A percentile compares a stretch with the other conserved stretches of the same genome.
phyloP scores from a whole-genome alignment of 2,888 invertebrate genomes.

The Cheiracanthium punctorium region DNA sequence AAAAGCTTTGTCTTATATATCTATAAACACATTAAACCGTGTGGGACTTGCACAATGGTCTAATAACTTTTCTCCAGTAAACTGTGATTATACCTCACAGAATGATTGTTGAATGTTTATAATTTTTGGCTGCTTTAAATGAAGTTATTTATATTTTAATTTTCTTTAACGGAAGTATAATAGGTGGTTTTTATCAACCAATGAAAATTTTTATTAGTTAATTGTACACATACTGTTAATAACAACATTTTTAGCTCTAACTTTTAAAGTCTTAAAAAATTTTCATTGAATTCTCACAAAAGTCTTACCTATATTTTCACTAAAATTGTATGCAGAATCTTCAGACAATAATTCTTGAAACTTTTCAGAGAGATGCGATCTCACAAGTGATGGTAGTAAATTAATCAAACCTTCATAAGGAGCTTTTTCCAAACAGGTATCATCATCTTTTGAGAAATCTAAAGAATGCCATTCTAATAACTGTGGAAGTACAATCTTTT shows the following conservation, averaged over 20 bases:
- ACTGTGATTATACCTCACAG: too few species aligned
- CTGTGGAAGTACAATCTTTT: slow-evolving; percentile 46
- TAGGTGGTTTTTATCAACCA: neutral
- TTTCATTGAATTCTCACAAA: neutral
- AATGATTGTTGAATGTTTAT: too few species aligned
- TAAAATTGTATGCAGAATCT: slow-evolving; percentile 22
- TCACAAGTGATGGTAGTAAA: slow-evolving; percentile 25
- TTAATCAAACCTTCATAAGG: slow-evolving; percentile 48
- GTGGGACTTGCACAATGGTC: too few species aligned
- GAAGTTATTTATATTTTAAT: too few species aligned
- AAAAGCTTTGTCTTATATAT: too few species aligned
- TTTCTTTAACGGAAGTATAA: too few species aligned
- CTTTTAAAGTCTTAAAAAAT: neutral
- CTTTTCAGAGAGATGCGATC: slow-evolving; percentile 12
- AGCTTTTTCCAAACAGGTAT: slow-evolving; percentile 38
- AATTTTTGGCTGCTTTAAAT: too few species aligned
- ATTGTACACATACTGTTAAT: neutral
- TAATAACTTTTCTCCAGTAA: too few species aligned
- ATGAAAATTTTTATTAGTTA: neutral
- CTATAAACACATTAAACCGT: too few species aligned
- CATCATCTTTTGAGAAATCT: slow-evolving; percentile 54
- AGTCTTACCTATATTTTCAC: slow-evolving; percentile 59
- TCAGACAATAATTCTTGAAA: slow-evolving; percentile 40
- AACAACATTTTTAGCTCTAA: neutral
- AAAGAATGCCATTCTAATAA: slow-evolving; percentile 53